Evolutionary conservation across 2,113 vertebrate species (phyloP).

Genomic region (Myocastor coypus): DNA sequence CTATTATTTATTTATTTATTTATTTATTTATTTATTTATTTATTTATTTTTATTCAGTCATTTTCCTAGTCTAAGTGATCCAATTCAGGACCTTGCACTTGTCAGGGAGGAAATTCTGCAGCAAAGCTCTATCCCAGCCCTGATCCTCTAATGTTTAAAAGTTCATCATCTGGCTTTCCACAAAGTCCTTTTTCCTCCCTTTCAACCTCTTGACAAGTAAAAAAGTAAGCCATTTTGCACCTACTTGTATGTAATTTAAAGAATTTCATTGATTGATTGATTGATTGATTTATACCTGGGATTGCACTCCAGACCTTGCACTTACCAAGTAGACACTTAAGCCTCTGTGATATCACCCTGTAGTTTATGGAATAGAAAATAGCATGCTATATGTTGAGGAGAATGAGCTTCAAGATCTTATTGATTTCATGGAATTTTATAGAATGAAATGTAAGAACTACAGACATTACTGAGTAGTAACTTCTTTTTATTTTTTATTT

Average conservation of each 20-base stretch:
- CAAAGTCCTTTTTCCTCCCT: background rate
- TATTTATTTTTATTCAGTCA: no score
- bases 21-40: no score
- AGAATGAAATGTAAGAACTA: slow-evolving; percentile 1
- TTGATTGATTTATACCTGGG: no score
- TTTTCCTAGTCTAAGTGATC: no score
- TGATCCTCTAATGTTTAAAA: background rate
- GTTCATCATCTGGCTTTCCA: background rate
- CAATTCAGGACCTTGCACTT: no score
- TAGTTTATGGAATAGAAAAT: background rate
- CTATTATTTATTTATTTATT: no score
- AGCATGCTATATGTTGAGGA: background rate
- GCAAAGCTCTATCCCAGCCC: background rate
- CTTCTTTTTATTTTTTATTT: background rate
- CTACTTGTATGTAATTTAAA: background rate
- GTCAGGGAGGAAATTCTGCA: no score
- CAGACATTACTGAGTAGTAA: background rate
- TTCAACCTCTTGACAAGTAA: background rate
- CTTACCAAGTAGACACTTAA: no score
- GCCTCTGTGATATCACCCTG: background rate
- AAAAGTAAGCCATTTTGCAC: background rate
- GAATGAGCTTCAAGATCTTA: slow-evolving; percentile 9
- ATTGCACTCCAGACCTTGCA: no score
- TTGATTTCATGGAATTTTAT: slow-evolving; percentile 21
- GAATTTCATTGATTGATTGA: background rate